Conservation (phyloP, 2,797 vertebrate species). For the Argya squamiceps region DNA sequence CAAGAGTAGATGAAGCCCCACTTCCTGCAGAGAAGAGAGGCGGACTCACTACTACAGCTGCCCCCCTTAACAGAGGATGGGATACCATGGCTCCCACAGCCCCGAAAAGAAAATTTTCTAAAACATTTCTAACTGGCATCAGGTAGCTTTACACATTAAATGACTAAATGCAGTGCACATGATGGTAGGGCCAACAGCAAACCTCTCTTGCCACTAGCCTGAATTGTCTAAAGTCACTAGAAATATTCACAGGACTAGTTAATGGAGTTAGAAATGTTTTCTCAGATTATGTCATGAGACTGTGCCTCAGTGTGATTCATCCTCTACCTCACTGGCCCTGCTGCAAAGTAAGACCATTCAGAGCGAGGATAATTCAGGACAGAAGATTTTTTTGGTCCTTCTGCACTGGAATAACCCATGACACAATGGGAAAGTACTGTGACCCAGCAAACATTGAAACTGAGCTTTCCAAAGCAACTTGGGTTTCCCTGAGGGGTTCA, state of each 20-base stretch:
- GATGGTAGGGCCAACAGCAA: not conserved
- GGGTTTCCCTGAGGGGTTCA: not conserved
- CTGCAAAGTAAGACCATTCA: not conserved
- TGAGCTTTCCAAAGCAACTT: not conserved
- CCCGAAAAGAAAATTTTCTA: not conserved
- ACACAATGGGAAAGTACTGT: not conserved
- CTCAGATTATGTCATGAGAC: not conserved
- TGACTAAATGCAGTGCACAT: not conserved
- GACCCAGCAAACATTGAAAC: not conserved
- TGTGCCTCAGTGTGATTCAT: not conserved
- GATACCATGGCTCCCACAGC: accelerated
- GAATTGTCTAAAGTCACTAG: not conserved
- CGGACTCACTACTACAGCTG: accelerated
- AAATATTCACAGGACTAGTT: not conserved
- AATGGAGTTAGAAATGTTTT: not conserved
- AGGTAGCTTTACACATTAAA: accelerated
- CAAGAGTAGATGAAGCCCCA: not conserved
- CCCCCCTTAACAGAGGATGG: not conserved
- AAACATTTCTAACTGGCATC: not conserved
- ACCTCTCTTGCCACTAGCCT: not conserved
- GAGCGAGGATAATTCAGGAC: not conserved
- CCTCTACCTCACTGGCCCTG: not conserved
- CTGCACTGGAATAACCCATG: not conserved
- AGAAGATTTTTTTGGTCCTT: not conserved
- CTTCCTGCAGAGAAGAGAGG: not conserved